Base-by-base conservation (phyloP, 2,113 vertebrate species). In the Aramus guarauna region DNA sequence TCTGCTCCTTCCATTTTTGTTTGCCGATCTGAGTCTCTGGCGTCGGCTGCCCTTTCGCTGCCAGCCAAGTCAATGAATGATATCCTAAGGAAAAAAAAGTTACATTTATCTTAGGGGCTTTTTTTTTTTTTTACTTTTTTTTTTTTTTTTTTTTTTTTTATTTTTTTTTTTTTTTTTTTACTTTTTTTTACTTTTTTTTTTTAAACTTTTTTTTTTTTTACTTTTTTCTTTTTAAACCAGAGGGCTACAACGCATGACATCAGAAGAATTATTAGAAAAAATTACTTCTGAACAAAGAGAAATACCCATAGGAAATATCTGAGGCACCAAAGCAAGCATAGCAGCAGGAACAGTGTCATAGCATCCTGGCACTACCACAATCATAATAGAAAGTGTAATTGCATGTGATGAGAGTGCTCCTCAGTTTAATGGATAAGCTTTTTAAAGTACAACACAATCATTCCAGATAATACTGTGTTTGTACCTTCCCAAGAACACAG, bases 51-150 rank as follows among this genome's bases (percentile, higher is more conserved):
- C 85, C 99, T 98, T 97, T 99, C 99, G 80, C 99, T 99, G 92
- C 99, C 99, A 94, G 99, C 99, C 97, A 99, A 97, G 96, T 99
- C 99, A 96, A 99, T 98, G 95, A 99, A 99, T 76, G 98, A 99
- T 96, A 99, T 99, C 97, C 99, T 99, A 96, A 86, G 77, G 94
- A 94, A 94, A 98, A 68, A 93, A 85, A 64, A 78, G 71, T 76
- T 84, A 52, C 78, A 36, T 96, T 97, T 82, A 89, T 82, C 60
- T 80, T 45, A 71, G 22, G 9, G 39, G 11, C 9, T 43, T 63
- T 59, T 68, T 36, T n/a, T 41, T 89, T 76, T 41, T 39, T 16
- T 7, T 48, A 19, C 45, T 59, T 69, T n/a, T 89, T 79, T 37
- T n/a, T 16, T 6, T 9, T 5, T 19, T 22, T 55, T 41, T 74